Evolutionary conservation across 2,113 vertebrate species (phyloP), one percentile per base, ranked within the genome.

Genomic region (Sinocyclocheilus rhinocerous): DNA sequence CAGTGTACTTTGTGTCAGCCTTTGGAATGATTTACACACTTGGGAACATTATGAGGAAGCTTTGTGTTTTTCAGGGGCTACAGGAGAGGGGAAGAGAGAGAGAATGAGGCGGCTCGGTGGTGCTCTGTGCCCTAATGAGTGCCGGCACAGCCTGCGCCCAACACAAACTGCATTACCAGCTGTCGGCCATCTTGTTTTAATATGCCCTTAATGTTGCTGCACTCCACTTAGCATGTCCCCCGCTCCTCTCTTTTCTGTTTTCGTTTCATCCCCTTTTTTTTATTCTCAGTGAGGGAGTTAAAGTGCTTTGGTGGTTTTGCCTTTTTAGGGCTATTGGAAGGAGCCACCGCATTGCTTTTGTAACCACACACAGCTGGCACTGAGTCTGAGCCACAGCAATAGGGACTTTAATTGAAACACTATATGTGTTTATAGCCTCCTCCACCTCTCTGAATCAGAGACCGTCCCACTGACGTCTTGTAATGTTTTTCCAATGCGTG

Each of bases 151-250:
- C 39, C 76, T 52, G 76, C 26, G 24, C 50, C 78, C 78, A 61
- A 61, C 59, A 61, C 57, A 84, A 84, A 78, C 77, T 61, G 36
- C 91, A 83, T 89, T 92, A 89, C 89, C 89, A 88, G 87, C 89
- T 91, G 93, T 80, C 87, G 91, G 84, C 89, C 92, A 94, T 94
- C 91, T 92, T 92, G 89, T 91, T 92, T 91, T 89, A 92, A 91
- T 93, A 90, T 92, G 93, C 91, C 91, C 91, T 94, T 85, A 94
- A 93, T 88, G 88, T 88, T 91, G 83, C 84, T 92, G 67, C 69
- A 63, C 84, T 79, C 78, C 65, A 48, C 91, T 88, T 89, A 86
- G 77, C 76, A 42, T 84, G 61, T 80, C 75, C 48, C 61, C 72
- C 45, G 4, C 55, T 82, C 16, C 50, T 33, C 69, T 67, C 76